These are phyloP conservation scores for Petrocephalus microphthalmus DNA, from an alignment of 2,113 vertebrate species.

Conservation along the genomic window DNA sequence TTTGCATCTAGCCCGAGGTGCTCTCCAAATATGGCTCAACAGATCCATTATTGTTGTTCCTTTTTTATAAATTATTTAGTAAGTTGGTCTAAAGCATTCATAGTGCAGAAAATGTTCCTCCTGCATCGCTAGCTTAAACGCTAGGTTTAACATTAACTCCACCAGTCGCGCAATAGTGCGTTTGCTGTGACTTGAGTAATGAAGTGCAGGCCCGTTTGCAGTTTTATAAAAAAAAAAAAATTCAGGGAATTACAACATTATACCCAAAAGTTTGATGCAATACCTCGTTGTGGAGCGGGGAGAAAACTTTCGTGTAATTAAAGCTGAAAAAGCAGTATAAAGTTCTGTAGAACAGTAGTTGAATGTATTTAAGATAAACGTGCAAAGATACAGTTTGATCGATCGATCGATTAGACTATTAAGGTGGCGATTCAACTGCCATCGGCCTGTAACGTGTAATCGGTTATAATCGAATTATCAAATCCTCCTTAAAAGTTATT, in stretches of 20 bases:
- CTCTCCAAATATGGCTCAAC: background rate
- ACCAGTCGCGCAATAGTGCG: background rate
- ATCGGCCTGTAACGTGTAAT: background rate
- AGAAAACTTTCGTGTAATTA: background rate
- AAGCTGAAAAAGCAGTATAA: background rate
- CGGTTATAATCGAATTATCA: too few species aligned
- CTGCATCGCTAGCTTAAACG: background rate
- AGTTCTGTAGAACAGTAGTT: background rate
- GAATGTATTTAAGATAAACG: background rate
- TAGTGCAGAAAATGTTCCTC: background rate
- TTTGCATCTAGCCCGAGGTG: background rate
- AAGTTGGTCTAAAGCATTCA: background rate
- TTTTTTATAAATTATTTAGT: background rate
- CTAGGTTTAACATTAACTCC: background rate
- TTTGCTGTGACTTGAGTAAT: background rate
- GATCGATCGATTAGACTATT: background rate
- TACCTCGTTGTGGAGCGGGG: background rate
- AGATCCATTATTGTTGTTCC: background rate
- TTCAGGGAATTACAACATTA: background rate
- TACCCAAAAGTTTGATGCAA: background rate
- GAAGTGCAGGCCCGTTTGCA: background rate
- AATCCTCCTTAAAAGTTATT: background rate
- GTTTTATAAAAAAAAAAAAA: background rate
- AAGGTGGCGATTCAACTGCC: background rate
- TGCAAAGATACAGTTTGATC: background rate